Base-by-base conservation (phyloP, 2,797 vertebrate genomes). In the Alca torda region DNA sequence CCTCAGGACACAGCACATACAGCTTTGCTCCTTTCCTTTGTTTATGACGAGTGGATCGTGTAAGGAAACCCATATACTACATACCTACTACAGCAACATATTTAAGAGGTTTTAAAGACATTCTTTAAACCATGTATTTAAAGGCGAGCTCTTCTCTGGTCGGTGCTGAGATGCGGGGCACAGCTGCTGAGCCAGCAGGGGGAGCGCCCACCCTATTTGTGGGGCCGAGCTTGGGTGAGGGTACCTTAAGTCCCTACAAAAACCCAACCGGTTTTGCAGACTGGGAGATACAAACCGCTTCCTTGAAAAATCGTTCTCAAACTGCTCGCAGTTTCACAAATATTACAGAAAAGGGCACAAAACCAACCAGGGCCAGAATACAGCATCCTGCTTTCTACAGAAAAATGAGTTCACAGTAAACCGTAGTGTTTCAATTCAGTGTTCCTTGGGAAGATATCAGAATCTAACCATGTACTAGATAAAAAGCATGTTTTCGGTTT, bases 81-180 rank as follows among this genome's bases (percentile, higher is more conserved):
- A 7, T 3, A 45, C 6, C 48, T 45, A 33, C n/a, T 51, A 33
- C 53, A 68, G 57, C 24, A 73, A 24, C 1, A 0, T 11, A n/a
- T 17, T 7, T 12, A 26, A 81, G 17, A 8, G 4, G 5, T 35
- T 82, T 77, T 63, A 19, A 41, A 79, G 33, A 13, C 6, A 4
- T 5, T 68, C 25, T 43, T 21, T 14, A 21, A 73, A 31, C 1
- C 13, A 19, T 11, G 11, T 9, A 3, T 21, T 64, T 41, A 4
- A 41, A 86, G 24, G 16, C 4, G 1, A 17, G 16, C 45, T 50
- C 41, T 20, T 35, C 43, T 14, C 1, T 0, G 0, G 10, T 8
- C 19, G 31, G 50, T 3, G 26, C 14, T 0, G 13, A 50, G 13
- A 14, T 10, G 20, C 1, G 6, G 82, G 5, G 33, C 48, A 26